Conservation (phyloP, 2,113 vertebrate genomes). For the Hemichromis elongatus region DNA sequence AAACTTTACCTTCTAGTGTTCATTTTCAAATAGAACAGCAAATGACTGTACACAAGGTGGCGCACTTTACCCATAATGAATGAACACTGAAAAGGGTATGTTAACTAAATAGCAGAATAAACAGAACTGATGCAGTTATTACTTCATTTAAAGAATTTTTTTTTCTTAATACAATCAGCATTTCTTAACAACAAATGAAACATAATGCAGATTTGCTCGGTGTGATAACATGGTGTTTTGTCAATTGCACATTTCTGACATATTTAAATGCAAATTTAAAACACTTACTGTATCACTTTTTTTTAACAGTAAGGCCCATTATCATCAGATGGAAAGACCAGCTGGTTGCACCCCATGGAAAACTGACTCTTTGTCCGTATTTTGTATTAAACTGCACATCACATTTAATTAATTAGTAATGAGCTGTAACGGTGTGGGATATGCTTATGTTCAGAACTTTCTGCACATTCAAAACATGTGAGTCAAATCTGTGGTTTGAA, state of each 20-base stretch:
- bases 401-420: background rate
- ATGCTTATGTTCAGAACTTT: background rate
- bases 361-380: background rate
- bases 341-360: background rate
- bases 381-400: background rate
- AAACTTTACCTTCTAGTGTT: background rate
- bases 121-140: background rate
- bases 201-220: background rate
- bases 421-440: background rate
- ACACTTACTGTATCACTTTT: too few relatives aligned
- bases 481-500: background rate
- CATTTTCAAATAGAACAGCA: background rate
- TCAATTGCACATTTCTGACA: background rate
- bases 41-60: background rate
- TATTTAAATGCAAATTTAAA: background rate
- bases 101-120: background rate
- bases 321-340: background rate
- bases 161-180: background rate
- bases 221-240: accelerated
- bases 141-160: background rate
- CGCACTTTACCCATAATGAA: background rate
- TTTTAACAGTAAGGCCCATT: too few relatives aligned
- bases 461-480: background rate
- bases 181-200: background rate
- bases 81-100: background rate